Base-by-base conservation (phyloP, 1,140 invertebrate genomes). In the Scaptodrosophila lebanonensis region DNA sequence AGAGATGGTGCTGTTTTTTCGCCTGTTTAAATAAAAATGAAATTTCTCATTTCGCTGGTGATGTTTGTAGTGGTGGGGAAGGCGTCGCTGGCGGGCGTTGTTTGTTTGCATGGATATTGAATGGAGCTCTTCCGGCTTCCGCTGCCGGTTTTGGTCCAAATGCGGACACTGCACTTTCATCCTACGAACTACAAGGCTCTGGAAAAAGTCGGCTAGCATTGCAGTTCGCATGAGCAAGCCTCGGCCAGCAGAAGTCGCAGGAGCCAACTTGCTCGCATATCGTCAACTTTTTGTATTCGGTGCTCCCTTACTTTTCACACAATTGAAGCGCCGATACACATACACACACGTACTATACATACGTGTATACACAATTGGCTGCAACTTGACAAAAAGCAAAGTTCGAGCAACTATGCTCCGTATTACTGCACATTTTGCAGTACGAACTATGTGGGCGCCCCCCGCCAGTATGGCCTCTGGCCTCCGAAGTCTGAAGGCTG, bases 61-160 rank as follows among this genome's bases (percentile, higher is more conserved):
- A 49, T 44, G 13, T 18, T 32, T 39, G n/a, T 8, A 29, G 22
- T 15, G 4, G 56, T 20, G 16, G 9, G 27, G n/a, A 7, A 30
- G 17, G 29, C 20, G 20, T 2, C 40, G 49, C 7, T 2, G 17
- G n/a, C 29, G 25, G 12, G 52, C 15, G 13, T 12, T 22, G 57
- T 66, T 83, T 76, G 66, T 70, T 75, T 79, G 67, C 64, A 84
- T n/a, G n/a, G n/a, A n/a, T 76, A 79, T 79, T 79, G 75, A 73
- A 82, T 82, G 70, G 82, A 84, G 75, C 76, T 59, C 67, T 76
- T 84, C 82, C 82, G 58, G 52, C 60, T 57, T 84, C 82, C 82
- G 82, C 62, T 50, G 56, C 15, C 29, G 49, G 44, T 43, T 42
- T 50, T 54, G 29, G 4, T 45, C 48, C 62, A 65, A 68, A 47